phyloP scores from a whole-genome alignment of 2,113 vertebrate species.

The Origma solitaria region DNA sequence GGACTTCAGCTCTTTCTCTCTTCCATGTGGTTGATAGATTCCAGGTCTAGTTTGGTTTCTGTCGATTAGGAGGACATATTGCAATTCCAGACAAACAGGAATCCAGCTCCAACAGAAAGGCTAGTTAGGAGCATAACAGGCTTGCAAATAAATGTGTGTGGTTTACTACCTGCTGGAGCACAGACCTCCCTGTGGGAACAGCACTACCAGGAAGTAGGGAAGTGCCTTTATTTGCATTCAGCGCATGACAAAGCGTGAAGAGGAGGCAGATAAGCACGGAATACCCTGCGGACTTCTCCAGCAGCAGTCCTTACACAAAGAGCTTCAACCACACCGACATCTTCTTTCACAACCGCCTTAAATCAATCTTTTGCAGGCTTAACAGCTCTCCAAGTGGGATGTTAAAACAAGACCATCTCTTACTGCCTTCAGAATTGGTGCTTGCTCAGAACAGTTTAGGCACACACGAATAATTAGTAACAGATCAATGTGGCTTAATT shows the following conservation, averaged over 20 bases:
- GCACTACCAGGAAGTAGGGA: neutral
- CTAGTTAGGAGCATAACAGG: neutral
- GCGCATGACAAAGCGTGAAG: neutral
- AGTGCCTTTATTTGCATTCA: constrained; percentile 33
- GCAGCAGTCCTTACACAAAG: neutral
- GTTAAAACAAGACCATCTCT: neutral
- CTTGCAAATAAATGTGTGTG: constrained; percentile 11
- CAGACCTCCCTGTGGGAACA: constrained; percentile 22
- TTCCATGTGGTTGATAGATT: neutral
- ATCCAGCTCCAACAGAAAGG: constrained; percentile 14
- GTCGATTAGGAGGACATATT: neutral
- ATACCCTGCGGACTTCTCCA: neutral
- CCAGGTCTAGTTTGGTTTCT: neutral
- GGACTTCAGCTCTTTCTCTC: neutral
- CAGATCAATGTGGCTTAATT: neutral
- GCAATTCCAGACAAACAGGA: constrained; percentile 35
- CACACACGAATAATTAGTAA: neutral
- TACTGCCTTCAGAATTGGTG: neutral
- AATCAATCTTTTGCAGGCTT: neutral
- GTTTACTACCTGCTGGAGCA: neutral
- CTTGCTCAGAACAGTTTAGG: neutral
- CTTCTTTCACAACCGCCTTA: neutral
- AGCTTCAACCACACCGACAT: neutral
- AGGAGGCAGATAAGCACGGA: neutral
- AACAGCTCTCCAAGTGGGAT: neutral